phyloP scores from a whole-genome alignment of 1,140 invertebrate species.

The Sitodiplosis mosellana region DNA sequence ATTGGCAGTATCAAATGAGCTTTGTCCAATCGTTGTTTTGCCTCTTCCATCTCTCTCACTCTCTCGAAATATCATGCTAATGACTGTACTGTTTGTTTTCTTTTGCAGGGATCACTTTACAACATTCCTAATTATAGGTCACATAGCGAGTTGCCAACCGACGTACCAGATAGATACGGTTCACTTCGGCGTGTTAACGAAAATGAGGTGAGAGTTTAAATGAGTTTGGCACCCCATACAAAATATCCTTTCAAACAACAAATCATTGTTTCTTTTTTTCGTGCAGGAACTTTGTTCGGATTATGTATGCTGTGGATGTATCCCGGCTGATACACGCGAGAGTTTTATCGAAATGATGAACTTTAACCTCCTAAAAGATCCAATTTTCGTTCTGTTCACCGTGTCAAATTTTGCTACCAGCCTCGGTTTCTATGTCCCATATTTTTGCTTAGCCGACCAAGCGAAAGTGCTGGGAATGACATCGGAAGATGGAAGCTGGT shows the following conservation, averaged over 20 bases:
- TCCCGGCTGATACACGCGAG: constrained; percentile 38
- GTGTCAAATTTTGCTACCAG: constrained; percentile 90
- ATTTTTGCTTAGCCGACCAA: constrained; percentile 60
- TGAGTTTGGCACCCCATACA: neutral
- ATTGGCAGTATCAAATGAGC: too few species aligned
- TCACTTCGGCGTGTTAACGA: constrained; percentile 8
- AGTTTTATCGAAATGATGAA: constrained; percentile 71
- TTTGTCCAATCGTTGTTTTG: too few species aligned
- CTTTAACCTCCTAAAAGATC: constrained; percentile 61
- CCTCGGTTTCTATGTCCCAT: constrained; percentile 91
- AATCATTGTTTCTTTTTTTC: neutral
- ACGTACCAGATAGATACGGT: constrained; percentile 19
- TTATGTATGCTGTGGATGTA: constrained; percentile 23
- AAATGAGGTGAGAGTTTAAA: neutral
- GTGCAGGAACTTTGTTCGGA: constrained; percentile 14
- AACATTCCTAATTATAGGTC: constrained; percentile 29
- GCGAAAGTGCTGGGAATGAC: constrained; percentile 37
- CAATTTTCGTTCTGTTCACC: constrained; percentile 77
- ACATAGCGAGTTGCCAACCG: constrained; percentile 17
- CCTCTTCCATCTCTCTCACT: too few species aligned
- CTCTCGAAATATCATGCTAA: too few species aligned
- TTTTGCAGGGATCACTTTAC: constrained; percentile 16
- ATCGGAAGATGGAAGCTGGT: constrained; percentile 35
- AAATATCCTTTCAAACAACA: too few species aligned
- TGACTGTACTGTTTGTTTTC: neutral